These are phyloP conservation scores for Eurosta solidaginis DNA, from an alignment of 1,140 invertebrate genomes.

Conservation along the genomic window DNA sequence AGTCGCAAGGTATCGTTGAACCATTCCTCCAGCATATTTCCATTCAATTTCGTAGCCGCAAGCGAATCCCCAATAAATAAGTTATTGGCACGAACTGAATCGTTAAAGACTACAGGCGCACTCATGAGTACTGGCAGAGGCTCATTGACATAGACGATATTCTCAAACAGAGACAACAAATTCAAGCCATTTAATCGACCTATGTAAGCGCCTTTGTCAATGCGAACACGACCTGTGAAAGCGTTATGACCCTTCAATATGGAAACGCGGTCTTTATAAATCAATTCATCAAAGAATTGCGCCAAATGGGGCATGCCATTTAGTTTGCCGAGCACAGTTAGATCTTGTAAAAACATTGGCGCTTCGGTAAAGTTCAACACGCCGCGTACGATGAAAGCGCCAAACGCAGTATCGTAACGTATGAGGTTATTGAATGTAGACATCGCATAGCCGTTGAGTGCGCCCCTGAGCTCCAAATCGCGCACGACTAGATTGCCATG, in stretches of 20 bases:
- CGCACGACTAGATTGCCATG: constrained; percentile 39
- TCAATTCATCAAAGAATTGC: constrained; percentile 42
- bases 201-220: constrained; percentile 40
- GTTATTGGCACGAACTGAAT: constrained; percentile 32
- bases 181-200: constrained; percentile 39
- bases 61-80: constrained; percentile 30
- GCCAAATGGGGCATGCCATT: constrained; percentile 19
- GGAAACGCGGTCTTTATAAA: constrained; percentile 38
- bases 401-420: constrained; percentile 34
- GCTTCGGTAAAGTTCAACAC: constrained; percentile 10
- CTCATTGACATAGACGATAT: constrained; percentile 35
- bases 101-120: constrained; percentile 40
- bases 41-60: constrained; percentile 37
- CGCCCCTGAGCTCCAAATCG: constrained; percentile 37
- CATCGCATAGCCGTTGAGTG: constrained; percentile 35
- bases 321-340: constrained; percentile 40
- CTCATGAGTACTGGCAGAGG: constrained; percentile 32
- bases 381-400: constrained; percentile 40
- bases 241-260: constrained; percentile 37
- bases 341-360: constrained; percentile 33
- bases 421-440: constrained; percentile 34
- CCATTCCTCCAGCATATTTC: constrained; percentile 47
- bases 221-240: constrained; percentile 47
- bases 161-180: constrained; percentile 25
- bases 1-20: constrained; percentile 41